Evolutionary conservation across 2,888 invertebrate genomes (phyloP).

Genomic region (Nomada lathburiana): DNA sequence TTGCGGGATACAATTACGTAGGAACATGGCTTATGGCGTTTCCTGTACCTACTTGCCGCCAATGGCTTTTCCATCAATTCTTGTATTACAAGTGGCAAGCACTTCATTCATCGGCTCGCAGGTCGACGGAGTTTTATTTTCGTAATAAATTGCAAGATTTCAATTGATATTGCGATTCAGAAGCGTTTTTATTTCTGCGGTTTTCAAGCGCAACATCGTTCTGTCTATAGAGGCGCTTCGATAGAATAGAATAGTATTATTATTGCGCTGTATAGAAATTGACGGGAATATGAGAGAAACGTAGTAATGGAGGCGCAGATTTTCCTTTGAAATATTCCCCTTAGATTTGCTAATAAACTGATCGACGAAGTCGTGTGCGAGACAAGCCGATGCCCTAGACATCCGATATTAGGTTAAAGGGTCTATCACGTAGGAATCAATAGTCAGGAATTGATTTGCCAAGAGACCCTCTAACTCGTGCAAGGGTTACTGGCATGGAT

Average conservation of each 20-base stretch:
- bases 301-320: no score
- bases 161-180: not conserved
- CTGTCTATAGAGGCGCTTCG: no score
- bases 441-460: slow-evolving; percentile 21
- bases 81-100: slow-evolving; percentile 1
- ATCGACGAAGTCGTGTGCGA: not conserved
- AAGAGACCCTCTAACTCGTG: not conserved
- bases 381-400: not conserved
- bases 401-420: not conserved
- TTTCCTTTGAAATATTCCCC: no score
- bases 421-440: slow-evolving; percentile 3
- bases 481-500: slow-evolving; percentile 6
- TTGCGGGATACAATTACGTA: not conserved
- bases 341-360: not conserved
- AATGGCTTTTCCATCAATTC: slow-evolving; percentile 18
- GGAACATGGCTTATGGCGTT: not conserved
- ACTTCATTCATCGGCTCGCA: not conserved
- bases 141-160: not conserved
- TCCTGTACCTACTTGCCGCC: not conserved
- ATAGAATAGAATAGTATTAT: no score
- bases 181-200: not conserved
- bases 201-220: not conserved
- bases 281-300: no score
- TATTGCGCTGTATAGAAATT: no score
- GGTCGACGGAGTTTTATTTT: not conserved